phyloP scores from a whole-genome alignment of 2,113 vertebrate genomes.

The Phyllostomus hastatus region DNA sequence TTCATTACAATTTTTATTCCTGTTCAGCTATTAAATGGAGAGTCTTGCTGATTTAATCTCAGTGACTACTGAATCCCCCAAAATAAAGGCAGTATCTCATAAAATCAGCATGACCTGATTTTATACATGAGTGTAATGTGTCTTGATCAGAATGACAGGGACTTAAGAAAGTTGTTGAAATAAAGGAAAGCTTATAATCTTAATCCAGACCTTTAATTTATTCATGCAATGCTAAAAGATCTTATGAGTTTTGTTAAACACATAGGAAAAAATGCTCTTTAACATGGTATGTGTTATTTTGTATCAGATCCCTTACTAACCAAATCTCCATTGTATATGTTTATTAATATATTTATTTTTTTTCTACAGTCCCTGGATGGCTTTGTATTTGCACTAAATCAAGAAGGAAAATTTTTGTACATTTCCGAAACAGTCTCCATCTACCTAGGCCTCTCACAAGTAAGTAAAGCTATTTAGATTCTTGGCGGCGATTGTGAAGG shows the following conservation, averaged over 20 bases:
- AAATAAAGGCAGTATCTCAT: neutral
- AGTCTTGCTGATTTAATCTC: slow-evolving; percentile 57
- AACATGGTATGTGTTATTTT: slow-evolving; percentile 23
- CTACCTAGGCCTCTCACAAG: slow-evolving; percentile 99
- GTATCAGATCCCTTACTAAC: slow-evolving; percentile 31
- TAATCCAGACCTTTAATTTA: slow-evolving; percentile 40
- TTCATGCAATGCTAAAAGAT: slow-evolving; percentile 39
- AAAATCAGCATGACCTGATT: slow-evolving; percentile 53
- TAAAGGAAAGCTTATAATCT: slow-evolving; percentile 1
- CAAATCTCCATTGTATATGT: neutral
- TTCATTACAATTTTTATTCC: slow-evolving; percentile 16
- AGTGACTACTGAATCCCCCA: slow-evolving; percentile 26
- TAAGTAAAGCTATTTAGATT: slow-evolving; percentile 83
- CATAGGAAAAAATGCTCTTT: neutral
- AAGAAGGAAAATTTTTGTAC: slow-evolving; percentile 99
- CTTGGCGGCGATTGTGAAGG: neutral
- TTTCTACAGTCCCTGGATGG: slow-evolving; percentile 95
- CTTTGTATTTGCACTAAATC: slow-evolving; percentile 99
- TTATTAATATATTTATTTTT: slow-evolving; percentile 67
- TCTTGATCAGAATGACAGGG: slow-evolving; percentile 41
- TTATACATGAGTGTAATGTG: slow-evolving; percentile 37
- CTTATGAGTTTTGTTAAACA: neutral
- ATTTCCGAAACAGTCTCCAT: slow-evolving; percentile 99
- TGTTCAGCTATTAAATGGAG: slow-evolving; percentile 12
- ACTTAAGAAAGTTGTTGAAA: slow-evolving; percentile 3